These are phyloP conservation scores for Scarus forsteni DNA, from an alignment of 2,797 vertebrate species.

Conservation along the genomic window DNA sequence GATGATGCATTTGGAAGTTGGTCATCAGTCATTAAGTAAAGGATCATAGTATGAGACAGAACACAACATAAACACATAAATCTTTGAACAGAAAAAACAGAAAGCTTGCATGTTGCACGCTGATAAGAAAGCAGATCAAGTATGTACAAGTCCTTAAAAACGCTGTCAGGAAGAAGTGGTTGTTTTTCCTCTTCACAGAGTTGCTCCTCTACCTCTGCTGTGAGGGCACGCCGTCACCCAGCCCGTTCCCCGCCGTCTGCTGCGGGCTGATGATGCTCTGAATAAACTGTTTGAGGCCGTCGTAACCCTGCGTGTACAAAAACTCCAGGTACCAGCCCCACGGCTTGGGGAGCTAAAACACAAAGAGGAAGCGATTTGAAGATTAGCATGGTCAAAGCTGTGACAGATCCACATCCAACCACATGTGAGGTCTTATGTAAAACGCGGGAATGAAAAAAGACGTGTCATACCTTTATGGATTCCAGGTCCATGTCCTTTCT, in stretches of 20 bases:
- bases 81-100: slow-evolving; percentile 71
- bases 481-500: slow-evolving; percentile 82
- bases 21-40: not conserved
- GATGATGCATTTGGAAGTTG: not conserved
- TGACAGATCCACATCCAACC: slow-evolving; percentile 35
- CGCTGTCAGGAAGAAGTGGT: slow-evolving; percentile 6
- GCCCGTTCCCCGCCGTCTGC: slow-evolving; percentile 9
- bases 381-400: slow-evolving; percentile 24
- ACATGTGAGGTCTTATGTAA: slow-evolving; percentile 40
- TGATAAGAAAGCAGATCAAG: slow-evolving; percentile 30
- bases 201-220: slow-evolving; percentile 41
- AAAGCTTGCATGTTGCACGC: slow-evolving; percentile 2
- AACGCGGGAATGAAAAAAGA: slow-evolving; percentile 32
- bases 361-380: slow-evolving; percentile 25
- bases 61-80: slow-evolving; percentile 29
- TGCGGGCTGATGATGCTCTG: slow-evolving; percentile 82
- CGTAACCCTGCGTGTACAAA: slow-evolving; percentile 88
- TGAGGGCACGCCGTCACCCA: slow-evolving; percentile 8
- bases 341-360: slow-evolving; percentile 79
- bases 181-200: slow-evolving; percentile 19
- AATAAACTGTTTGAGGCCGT: slow-evolving; percentile 89
- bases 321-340: slow-evolving; percentile 94
- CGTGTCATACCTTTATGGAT: slow-evolving; percentile 89
- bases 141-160: slow-evolving; percentile 77
- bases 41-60: slow-evolving; percentile 12